These are phyloP conservation scores for Tachysurus fulvidraco DNA, from an alignment of 2,113 vertebrate genomes.

Conservation along the genomic window DNA sequence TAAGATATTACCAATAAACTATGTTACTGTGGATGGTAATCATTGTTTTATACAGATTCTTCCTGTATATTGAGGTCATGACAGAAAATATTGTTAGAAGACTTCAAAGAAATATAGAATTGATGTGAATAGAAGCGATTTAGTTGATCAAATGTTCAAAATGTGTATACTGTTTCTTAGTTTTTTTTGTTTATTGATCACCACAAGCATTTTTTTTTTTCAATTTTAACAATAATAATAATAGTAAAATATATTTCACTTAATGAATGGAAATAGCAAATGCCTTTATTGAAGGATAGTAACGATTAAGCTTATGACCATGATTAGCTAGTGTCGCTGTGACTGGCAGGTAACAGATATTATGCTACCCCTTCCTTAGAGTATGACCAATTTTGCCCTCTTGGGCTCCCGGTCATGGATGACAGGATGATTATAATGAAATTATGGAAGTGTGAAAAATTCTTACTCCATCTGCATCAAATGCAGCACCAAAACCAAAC, in stretches of 20 bases:
- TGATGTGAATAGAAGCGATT: not conserved
- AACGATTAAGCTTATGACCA: not conserved
- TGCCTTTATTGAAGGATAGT: not conserved
- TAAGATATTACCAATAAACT: not conserved
- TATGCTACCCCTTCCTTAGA: not conserved
- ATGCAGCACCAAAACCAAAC: slow-evolving; percentile 94
- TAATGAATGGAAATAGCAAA: not conserved
- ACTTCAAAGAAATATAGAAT: not conserved
- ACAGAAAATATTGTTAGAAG: not conserved
- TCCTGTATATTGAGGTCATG: not conserved
- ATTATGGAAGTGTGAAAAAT: not conserved
- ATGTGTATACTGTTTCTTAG: not conserved
- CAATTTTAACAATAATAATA: not conserved
- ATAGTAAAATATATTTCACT: too few species aligned
- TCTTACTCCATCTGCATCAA: slow-evolving; percentile 96
- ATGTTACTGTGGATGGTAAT: too few species aligned
- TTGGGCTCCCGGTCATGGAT: too few species aligned
- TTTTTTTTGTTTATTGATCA: not conserved
- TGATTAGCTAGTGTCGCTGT: not conserved
- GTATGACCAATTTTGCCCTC: too few species aligned
- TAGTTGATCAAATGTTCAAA: not conserved
- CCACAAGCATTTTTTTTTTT: not conserved
- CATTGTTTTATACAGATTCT: not conserved
- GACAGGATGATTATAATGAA: not conserved
- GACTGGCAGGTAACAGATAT: not conserved